Conservation (phyloP, 2,797 vertebrate genomes). For the Cheirogaleus major region DNA sequence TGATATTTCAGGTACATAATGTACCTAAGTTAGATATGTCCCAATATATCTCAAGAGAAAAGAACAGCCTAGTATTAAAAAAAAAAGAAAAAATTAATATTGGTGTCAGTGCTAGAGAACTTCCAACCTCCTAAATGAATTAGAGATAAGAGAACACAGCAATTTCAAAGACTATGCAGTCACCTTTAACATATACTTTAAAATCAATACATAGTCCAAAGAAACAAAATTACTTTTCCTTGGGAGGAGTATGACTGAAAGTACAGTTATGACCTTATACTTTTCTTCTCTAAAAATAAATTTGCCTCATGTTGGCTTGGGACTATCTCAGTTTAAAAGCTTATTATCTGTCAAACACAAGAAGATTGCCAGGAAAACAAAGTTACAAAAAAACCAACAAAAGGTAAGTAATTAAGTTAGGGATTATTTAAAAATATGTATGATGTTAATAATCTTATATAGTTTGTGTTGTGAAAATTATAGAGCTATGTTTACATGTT, state of each 20-base stretch:
- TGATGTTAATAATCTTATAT: not conserved
- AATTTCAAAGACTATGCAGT: conserved; percentile 42
- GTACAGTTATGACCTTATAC: conserved; percentile 18
- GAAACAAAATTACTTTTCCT: conserved; percentile 56
- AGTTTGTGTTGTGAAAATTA: not conserved
- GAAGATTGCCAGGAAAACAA: not conserved
- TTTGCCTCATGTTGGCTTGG: not conserved
- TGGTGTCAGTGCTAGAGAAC: conserved; percentile 12
- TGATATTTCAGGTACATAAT: conserved; percentile 73
- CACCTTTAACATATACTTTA: conserved; percentile 57
- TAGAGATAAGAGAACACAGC: conserved; percentile 51
- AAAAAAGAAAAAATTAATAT: conserved; percentile 49
- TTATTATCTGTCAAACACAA: conserved; percentile 27
- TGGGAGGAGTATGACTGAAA: conserved; percentile 28
- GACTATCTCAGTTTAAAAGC: not conserved
- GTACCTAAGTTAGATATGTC: conserved; percentile 50
- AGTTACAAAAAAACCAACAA: not conserved
- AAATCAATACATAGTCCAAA: conserved; percentile 51
- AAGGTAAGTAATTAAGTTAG: not conserved
- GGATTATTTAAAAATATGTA: not conserved
- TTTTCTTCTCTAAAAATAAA: conserved; percentile 53
- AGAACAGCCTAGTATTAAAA: conserved; percentile 32
- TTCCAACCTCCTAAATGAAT: conserved; percentile 40
- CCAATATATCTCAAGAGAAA: conserved; percentile 63
- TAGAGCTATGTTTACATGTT: not conserved